Conservation (phyloP, 2,113 vertebrate species). For the Edolisoma coerulescens region DNA sequence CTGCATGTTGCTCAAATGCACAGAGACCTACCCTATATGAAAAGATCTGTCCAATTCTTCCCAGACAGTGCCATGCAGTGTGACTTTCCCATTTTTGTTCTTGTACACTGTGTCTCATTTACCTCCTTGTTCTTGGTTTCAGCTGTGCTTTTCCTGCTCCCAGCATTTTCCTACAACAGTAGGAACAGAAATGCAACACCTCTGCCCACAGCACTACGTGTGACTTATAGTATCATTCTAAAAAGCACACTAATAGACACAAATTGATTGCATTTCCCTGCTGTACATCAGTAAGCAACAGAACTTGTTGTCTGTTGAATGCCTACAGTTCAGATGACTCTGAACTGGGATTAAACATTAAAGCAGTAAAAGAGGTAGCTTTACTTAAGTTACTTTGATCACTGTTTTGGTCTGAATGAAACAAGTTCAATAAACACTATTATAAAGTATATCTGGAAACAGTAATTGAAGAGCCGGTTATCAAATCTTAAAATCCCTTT, state of each 20-base stretch:
- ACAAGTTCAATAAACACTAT: background rate
- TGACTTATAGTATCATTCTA: constrained; percentile 34
- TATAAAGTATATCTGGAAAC: background rate
- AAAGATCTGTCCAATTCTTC: background rate
- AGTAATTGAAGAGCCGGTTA: constrained; percentile 11
- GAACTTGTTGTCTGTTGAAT: background rate
- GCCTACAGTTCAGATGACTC: background rate
- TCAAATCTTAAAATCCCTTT: background rate
- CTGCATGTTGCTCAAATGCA: background rate
- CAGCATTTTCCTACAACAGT: background rate
- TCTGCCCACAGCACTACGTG: background rate
- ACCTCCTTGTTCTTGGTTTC: background rate
- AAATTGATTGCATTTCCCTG: constrained; percentile 32
- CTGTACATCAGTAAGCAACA: background rate
- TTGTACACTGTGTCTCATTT: background rate
- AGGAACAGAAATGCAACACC: background rate
- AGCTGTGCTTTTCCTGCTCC: background rate
- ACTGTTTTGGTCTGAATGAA: background rate
- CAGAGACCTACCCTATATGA: background rate
- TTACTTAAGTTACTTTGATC: constrained; percentile 21
- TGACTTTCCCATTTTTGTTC: background rate
- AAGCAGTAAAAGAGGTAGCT: background rate
- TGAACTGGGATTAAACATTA: background rate
- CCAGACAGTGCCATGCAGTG: background rate
- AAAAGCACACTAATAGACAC: background rate